Base-by-base conservation (phyloP, 2,797 vertebrate species). In the Carcharodon carcharias region DNA sequence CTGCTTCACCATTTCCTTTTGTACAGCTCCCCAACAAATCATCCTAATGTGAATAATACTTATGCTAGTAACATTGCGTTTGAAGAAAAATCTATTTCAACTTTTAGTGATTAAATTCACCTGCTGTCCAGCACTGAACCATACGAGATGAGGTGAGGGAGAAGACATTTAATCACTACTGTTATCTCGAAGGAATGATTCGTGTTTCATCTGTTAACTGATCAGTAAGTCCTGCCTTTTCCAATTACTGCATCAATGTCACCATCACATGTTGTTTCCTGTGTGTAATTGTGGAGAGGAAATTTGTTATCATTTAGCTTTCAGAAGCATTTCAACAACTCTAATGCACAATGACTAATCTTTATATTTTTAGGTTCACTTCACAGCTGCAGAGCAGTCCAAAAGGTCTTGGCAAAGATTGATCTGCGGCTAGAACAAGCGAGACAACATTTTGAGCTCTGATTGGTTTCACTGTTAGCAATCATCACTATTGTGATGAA, bases 311-410 rank as follows among this genome's bases (percentile, higher is more conserved):
- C 26, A 89, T 56, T 61, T 61, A 16, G 16, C 88, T 91, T 56
- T 11, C 56, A 61, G 56, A 56, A 61, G 56, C 9, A 91, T 31
- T 35, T 35, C 88, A 91, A 91, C 21, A 56, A 61, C 56, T 56
- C 21, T 5, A n/a, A 26, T 88, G 45, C 35, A 54, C 85, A 88
- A 88, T 16, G 88, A 91, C 26, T 4, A 28, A 82, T 45, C 5
- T 82, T 28, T 61, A 91, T 91, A 91, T 91, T 61, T 91, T 91
- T 91, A 61, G 56, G 54, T 61, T 56, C 88, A 61, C 88, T 91
- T 91, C 54, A 91, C 1, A 61, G 88, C 11, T 61, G 56, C 9
- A 31, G 56, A 35, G 88, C 23, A 58, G 88, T 61, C 58, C 35
- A n/a, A 23, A 61, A 61, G 56, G 54, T 91, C 54, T 91, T 61